A percentile compares a stretch with the other conserved stretches of the same genome.
These are phyloP conservation scores for Porphyrio hochstetteri DNA, from an alignment of 2,113 vertebrate genomes.

Conservation along the genomic window DNA sequence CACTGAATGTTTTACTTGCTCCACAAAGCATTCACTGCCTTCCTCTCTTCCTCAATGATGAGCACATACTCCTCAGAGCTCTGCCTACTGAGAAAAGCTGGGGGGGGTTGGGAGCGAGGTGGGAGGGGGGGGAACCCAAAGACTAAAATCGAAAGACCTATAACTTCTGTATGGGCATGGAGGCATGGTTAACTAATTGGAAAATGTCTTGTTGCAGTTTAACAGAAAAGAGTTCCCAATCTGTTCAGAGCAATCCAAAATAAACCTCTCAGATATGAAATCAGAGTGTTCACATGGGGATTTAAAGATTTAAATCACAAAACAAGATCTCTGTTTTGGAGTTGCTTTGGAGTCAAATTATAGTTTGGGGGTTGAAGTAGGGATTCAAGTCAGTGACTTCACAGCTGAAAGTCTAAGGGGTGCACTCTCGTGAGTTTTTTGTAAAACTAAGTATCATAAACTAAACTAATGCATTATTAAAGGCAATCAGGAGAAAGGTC, in stretches of 20 bases:
- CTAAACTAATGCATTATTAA: neutral
- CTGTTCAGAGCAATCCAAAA: neutral
- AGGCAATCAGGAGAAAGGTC: neutral
- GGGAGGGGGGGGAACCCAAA: neutral
- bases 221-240: neutral
- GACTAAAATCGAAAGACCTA: neutral
- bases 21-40: neutral
- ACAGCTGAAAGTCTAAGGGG: neutral
- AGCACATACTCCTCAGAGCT: neutral
- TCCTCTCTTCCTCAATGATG: neutral
- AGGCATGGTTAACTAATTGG: neutral
- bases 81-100: neutral
- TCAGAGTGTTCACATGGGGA: slow-evolving; percentile 8
- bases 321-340: slow-evolving; percentile 37
- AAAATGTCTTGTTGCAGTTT: neutral
- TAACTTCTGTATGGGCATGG: neutral
- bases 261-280: slow-evolving; percentile 22
- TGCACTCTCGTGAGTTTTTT: neutral
- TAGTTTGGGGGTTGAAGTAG: neutral
- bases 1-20: neutral
- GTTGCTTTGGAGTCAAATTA: slow-evolving; percentile 9
- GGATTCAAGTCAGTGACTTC: slow-evolving; percentile 37
- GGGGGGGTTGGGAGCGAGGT: no score
- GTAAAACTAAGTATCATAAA: neutral
- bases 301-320: slow-evolving; percentile 45